Evolutionary conservation across 1,140 invertebrate genomes (phyloP).

Genomic region (Trichonephila inaurata): DNA sequence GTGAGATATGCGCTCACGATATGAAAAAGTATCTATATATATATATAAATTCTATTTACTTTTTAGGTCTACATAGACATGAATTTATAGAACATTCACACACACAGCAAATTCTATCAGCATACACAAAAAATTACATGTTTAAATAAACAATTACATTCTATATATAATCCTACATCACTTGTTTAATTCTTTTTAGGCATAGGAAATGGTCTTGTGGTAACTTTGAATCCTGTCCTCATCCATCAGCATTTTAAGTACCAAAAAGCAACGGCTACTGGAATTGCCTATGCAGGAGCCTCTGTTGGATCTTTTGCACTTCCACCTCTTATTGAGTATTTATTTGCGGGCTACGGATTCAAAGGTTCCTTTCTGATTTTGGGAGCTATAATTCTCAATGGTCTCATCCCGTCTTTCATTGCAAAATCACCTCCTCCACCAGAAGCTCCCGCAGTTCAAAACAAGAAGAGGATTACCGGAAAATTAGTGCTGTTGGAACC

Average conservation of each 20-base stretch:
- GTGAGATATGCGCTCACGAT: no score
- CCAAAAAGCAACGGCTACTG: slow-evolving; percentile 79
- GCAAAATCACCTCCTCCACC: slow-evolving; percentile 81
- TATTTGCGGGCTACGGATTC: slow-evolving; percentile 78
- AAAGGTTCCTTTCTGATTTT: slow-evolving; percentile 76
- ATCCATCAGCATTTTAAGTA: slow-evolving; percentile 80
- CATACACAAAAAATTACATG: no score
- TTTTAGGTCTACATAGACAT: no score
- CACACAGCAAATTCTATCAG: no score
- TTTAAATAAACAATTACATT: no score
- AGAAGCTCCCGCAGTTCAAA: background rate
- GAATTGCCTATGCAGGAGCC: slow-evolving; percentile 80
- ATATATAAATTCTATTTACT: no score
- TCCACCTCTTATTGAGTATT: slow-evolving; percentile 79
- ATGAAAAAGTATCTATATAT: no score
- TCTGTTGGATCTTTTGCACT: slow-evolving; percentile 80
- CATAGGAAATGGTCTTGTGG: slow-evolving; percentile 79
- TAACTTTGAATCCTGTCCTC: slow-evolving; percentile 80
- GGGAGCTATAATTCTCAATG: slow-evolving; percentile 71
- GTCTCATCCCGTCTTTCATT: slow-evolving; percentile 72
- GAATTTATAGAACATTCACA: no score
- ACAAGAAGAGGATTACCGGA: slow-evolving; percentile 48
- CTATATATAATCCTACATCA: no score
- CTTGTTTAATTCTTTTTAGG: slow-evolving; percentile 70
- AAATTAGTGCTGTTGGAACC: slow-evolving; percentile 52